phyloP scores from a whole-genome alignment of 1,140 invertebrate genomes.

The Rhopalosiphum maidis region DNA sequence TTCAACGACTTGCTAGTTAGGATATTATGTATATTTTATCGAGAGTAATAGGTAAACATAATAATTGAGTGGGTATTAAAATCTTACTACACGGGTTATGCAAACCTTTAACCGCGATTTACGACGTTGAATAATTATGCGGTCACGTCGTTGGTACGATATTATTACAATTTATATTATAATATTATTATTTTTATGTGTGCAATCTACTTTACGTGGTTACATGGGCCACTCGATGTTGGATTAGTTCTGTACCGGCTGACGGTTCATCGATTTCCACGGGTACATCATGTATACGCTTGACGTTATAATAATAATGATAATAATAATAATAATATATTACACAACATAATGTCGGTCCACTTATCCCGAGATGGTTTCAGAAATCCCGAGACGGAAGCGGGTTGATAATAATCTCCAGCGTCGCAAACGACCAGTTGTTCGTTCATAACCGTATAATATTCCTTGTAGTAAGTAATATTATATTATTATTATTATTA shows the following conservation, averaged over 20 bases:
- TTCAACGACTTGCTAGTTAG: not conserved
- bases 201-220: not conserved
- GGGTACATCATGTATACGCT: not conserved
- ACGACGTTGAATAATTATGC: not conserved
- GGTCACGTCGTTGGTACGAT: not conserved
- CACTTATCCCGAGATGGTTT: constrained; percentile 39
- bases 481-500: not conserved
- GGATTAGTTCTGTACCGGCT: not conserved
- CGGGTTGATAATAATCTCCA: not conserved
- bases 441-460: not conserved
- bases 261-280: constrained; percentile 10
- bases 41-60: not conserved
- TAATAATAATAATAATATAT: not conserved
- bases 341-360: not conserved
- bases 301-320: not conserved
- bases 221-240: not conserved
- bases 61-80: constrained; percentile 16
- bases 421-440: not conserved
- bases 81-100: not conserved
- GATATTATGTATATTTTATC: not conserved
- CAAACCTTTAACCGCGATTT: not conserved
- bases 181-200: constrained; percentile 14
- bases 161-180: not conserved
- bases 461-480: not conserved
- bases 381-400: not conserved